These are phyloP conservation scores for Podarcis cretensis DNA, from an alignment of 2,113 vertebrate genomes.

Conservation along the genomic window DNA sequence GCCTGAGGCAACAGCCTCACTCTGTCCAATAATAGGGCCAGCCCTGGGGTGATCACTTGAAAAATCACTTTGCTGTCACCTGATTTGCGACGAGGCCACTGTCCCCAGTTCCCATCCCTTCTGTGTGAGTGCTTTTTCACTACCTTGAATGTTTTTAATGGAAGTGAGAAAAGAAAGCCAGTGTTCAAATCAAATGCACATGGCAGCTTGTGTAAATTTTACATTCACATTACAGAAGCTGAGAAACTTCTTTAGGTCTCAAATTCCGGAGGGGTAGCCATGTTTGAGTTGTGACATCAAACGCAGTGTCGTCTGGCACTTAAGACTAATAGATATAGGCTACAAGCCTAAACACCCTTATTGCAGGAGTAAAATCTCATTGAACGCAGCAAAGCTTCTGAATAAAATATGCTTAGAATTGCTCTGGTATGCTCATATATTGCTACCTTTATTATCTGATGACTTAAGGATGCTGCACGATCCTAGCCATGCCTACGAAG, in stretches of 20 bases:
- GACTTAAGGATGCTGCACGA: background rate
- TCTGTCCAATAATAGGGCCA: too few relatives aligned
- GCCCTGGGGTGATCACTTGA: background rate
- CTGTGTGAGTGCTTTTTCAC: background rate
- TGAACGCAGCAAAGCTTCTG: background rate
- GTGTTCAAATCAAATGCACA: slow-evolving; percentile 7
- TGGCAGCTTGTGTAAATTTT: background rate
- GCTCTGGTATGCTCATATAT: background rate
- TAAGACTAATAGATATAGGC: background rate
- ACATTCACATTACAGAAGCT: background rate
- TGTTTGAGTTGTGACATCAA: background rate
- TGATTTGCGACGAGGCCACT: background rate
- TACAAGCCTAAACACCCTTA: background rate
- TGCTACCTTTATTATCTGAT: too few relatives aligned
- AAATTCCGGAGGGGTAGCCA: background rate
- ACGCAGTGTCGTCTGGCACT: background rate
- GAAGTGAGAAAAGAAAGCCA: background rate
- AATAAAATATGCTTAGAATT: background rate
- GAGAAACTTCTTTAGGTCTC: background rate
- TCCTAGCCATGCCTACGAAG: background rate
- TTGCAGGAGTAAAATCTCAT: too few relatives aligned
- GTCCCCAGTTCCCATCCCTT: background rate
- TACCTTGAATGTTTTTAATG: background rate
- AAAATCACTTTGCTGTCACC: background rate
- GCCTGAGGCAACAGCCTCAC: too few relatives aligned